These are phyloP conservation scores for Steatornis caripensis DNA, from an alignment of 2,113 vertebrate species.

Conservation along the genomic window DNA sequence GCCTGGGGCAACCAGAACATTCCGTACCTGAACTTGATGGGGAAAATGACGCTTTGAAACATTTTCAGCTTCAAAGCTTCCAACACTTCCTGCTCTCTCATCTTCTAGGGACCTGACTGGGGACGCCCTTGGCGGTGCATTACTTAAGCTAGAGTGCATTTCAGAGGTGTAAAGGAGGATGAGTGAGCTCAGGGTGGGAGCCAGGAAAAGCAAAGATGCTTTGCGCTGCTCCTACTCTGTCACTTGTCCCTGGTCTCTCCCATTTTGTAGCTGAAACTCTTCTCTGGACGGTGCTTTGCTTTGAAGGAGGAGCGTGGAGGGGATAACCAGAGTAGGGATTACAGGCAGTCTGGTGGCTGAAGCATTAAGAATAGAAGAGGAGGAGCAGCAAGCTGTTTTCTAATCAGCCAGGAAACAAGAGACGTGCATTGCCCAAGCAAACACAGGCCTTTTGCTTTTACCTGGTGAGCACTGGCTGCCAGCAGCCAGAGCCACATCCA, in stretches of 20 bases:
- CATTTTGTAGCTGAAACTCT: neutral
- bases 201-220: neutral
- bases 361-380: neutral
- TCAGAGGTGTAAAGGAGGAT: neutral
- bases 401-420: neutral
- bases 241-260: neutral
- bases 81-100: neutral
- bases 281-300: neutral
- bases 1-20: neutral
- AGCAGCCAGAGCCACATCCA: neutral
- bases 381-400: neutral
- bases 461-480: neutral
- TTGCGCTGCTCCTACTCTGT: neutral
- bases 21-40: neutral
- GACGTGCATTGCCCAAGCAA: neutral
- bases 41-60: neutral
- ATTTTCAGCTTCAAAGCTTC: neutral
- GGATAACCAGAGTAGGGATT: neutral
- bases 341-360: neutral
- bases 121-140: neutral
- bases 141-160: neutral
- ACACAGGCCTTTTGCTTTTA: neutral
- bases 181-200: neutral
- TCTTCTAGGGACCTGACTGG: neutral
- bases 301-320: neutral